Evolutionary conservation across 1,140 invertebrate genomes (phyloP), one percentile per base, ranked within the genome.

Genomic region (Trichogramma pretiosum): DNA sequence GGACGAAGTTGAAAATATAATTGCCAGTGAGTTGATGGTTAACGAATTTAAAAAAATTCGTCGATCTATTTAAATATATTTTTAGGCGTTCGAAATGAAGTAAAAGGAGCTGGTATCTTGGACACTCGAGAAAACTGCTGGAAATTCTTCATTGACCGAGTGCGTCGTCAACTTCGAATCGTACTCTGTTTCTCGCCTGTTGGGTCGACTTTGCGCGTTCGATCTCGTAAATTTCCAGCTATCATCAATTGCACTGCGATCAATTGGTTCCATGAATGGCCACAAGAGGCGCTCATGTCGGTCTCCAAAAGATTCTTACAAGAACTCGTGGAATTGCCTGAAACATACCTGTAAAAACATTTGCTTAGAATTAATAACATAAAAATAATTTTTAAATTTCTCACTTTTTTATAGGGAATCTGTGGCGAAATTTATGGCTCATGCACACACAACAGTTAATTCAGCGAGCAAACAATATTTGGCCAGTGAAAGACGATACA

Each of bases 201-300:
- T 24, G 93, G 93, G 17, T 89, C 85, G 18, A 95, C 91, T 7
- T 73, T 96, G 41, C 73, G 93, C 60, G 84, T 95, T 26, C 78
- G 93, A 57, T 88, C 89, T 28, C 77, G 93, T 54, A 94, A 96
- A 74, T 98, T 97, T 70, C 94, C 93, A 14, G 92, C 93, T 36
- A 80, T 98, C 32, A 89, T 93, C 52, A 97, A 94, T 68, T 92
- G 89, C 61, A 95, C 93, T 11, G 83, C 84, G 44, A 93, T 96
- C 50, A 93, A 96, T 69, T 98, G 93, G 93, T 97, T 97, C 67
- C 92, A 97, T 62, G 91, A 95, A 75, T 98, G 94, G 94, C 93
- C 93, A 14, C 88, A 94, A 74, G 90, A 96, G 71, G 91, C 91
- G 21, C 69, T 94, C n/a, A 83, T 92, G 37, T 92, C 89, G 19